Evolutionary conservation across 1,140 invertebrate genomes (phyloP).

Genomic region (Argopecten irradians): DNA sequence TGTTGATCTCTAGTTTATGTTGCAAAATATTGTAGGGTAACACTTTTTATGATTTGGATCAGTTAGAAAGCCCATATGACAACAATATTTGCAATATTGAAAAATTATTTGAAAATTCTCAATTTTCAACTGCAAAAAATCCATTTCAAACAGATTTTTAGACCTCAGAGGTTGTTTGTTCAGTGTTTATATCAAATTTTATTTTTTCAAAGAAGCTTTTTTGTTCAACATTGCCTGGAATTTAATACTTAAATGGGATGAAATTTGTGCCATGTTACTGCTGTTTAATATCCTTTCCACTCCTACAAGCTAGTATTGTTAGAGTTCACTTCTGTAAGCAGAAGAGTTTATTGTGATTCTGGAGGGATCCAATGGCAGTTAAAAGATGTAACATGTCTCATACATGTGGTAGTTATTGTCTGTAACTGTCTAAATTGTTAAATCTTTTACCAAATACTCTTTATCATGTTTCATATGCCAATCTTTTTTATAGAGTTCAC

Average conservation of each 20-base stretch:
- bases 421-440: not conserved
- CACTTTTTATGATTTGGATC: no score
- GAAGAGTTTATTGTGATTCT: not conserved
- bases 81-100: no score
- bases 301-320: slow-evolving; percentile 7
- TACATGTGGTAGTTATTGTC: slow-evolving; percentile 8
- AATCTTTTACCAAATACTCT: slow-evolving; percentile 22
- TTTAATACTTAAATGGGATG: not conserved
- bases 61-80: no score
- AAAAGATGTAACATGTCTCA: not conserved
- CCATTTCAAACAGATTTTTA: no score
- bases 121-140: no score
- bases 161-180: no score
- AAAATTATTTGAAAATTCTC: no score
- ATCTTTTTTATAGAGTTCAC: not conserved
- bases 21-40: no score
- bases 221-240: not conserved
- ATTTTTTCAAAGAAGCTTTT: not conserved
- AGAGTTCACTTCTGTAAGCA: not conserved
- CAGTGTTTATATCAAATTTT: not conserved
- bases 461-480: not conserved
- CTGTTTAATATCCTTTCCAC: not conserved
- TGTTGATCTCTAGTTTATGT: not conserved
- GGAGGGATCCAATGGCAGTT: not conserved
- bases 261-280: slow-evolving; percentile 2